Evolutionary conservation across 2,797 vertebrate genomes (phyloP).

Genomic region (Scyliorhinus canicula): DNA sequence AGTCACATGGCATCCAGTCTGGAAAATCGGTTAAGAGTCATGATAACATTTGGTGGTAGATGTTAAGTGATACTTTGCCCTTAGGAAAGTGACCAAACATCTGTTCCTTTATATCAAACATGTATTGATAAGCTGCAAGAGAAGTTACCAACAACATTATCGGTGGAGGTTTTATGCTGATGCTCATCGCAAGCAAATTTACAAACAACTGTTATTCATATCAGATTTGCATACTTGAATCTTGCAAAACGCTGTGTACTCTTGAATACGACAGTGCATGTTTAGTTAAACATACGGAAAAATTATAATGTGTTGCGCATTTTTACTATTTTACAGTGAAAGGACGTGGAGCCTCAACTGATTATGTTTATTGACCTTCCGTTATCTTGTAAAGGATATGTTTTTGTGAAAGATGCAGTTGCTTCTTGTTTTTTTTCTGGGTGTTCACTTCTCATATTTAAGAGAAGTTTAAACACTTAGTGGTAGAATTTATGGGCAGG

Average conservation of each 20-base stretch:
- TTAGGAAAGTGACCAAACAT: conserved; percentile 9
- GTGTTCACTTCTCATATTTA: neutral
- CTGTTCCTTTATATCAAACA: neutral
- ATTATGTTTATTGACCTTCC: neutral
- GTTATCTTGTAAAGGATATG: neutral
- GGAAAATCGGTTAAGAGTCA: conserved; percentile 23
- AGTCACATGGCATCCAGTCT: conserved; percentile 16
- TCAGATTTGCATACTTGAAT: neutral
- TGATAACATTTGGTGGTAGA: neutral
- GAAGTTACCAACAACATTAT: neutral
- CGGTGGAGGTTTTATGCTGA: neutral
- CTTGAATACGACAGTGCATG: neutral
- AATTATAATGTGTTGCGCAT: neutral
- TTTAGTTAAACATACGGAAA: neutral
- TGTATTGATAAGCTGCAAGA: conserved; percentile 2
- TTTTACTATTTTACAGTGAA: conserved; percentile 2
- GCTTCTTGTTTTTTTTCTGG: neutral
- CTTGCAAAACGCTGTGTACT: neutral
- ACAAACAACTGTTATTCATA: neutral
- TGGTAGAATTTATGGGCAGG: neutral
- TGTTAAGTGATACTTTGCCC: neutral
- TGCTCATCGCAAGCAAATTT: neutral
- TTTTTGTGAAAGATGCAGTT: neutral
- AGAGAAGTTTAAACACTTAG: neutral
- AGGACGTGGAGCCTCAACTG: neutral